Conservation (phyloP, 2,797 vertebrate genomes). For the Hipposideros larvatus region DNA sequence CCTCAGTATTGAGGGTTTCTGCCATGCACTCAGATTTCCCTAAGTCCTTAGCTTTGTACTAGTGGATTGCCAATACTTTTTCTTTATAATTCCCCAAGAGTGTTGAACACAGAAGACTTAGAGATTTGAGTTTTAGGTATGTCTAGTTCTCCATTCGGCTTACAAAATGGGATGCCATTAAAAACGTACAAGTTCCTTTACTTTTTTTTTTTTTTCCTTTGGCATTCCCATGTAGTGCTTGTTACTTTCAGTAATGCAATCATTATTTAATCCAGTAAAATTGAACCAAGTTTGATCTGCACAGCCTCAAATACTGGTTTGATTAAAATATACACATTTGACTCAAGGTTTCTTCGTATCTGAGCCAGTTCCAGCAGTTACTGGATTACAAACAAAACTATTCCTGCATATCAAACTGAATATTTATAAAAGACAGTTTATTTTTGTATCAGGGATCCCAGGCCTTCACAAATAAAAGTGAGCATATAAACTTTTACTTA, state of each 20-base stretch:
- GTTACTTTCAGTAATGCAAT: not conserved
- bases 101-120: not conserved
- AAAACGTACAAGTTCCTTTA: not conserved
- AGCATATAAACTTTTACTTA: not conserved
- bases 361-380: not conserved
- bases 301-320: not conserved
- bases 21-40: not conserved
- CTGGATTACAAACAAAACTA: not conserved
- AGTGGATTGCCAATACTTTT: not conserved
- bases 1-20: not conserved
- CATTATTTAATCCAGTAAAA: not conserved
- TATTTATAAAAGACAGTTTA: not conserved
- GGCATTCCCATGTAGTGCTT: not conserved
- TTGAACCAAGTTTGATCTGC: not conserved
- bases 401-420: not conserved
- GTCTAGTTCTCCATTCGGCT: not conserved
- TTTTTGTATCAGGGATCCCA: not conserved
- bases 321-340: not conserved
- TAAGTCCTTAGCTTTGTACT: not conserved
- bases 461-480: conserved; percentile 50
- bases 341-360: not conserved
- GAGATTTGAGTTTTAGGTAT: not conserved
- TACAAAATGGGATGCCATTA: not conserved
- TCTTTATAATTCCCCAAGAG: not conserved
- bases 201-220: not conserved